Conservation (phyloP, 2,113 vertebrate species). For the Tympanuchus pallidicinctus region DNA sequence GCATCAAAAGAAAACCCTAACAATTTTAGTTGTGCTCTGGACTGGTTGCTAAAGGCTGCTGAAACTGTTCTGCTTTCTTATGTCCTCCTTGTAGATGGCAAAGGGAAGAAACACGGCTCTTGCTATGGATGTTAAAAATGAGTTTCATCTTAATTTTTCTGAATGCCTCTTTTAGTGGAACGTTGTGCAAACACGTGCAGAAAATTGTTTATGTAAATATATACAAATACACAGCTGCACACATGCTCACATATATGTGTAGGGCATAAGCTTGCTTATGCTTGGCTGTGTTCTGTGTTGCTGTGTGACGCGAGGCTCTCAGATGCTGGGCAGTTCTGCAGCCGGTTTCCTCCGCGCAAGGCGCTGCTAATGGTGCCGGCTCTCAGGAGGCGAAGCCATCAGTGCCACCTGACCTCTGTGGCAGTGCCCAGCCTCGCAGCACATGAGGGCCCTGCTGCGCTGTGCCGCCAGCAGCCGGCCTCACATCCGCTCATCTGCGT, state of each 20-base stretch:
- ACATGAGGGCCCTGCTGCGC: too few relatives aligned
- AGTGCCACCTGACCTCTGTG: neutral
- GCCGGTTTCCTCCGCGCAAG: neutral
- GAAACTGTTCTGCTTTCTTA: neutral
- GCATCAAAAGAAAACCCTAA: neutral
- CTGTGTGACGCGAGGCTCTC: neutral
- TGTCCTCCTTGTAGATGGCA: neutral
- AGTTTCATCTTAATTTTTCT: neutral
- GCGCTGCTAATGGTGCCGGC: neutral
- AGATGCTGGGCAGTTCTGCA: neutral
- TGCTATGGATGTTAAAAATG: neutral
- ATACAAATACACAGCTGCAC: accelerated
- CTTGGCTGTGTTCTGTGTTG: accelerated
- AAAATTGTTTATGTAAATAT: neutral
- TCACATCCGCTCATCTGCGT: neutral
- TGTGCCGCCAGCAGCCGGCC: neutral
- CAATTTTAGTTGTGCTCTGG: neutral
- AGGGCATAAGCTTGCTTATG: neutral
- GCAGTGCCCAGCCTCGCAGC: neutral
- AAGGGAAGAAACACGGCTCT: neutral
- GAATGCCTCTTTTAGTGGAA: neutral
- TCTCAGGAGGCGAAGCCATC: neutral
- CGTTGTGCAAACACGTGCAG: neutral
- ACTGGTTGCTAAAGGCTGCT: neutral
- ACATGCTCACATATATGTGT: accelerated